Evolutionary conservation across 2,113 vertebrate species (phyloP).

Genomic region (Paracanthobrama guichenoti): DNA sequence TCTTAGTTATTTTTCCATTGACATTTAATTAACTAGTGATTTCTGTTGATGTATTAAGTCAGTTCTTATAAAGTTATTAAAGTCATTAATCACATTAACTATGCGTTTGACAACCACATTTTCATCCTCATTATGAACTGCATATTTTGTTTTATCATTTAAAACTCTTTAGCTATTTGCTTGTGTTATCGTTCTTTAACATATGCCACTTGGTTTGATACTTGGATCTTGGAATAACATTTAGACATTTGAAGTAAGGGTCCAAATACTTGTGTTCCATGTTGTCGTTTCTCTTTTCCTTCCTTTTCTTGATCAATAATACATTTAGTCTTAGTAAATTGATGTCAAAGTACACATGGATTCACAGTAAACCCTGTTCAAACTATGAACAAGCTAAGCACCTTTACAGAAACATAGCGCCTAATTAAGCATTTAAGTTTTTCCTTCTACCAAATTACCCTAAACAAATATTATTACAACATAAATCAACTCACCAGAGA

Average conservation of each 20-base stretch:
- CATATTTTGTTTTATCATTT: no score
- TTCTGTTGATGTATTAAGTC: background rate
- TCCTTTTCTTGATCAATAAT: background rate
- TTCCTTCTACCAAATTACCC: background rate
- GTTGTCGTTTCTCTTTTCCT: no score
- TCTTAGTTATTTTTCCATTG: background rate
- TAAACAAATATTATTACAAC: slow-evolving; percentile 2
- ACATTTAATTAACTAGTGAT: background rate
- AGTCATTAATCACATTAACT: background rate
- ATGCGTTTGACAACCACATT: background rate
- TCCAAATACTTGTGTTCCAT: background rate
- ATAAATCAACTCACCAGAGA: slow-evolving; percentile 4
- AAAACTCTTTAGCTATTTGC: background rate
- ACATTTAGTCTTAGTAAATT: background rate
- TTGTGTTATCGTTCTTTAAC: background rate
- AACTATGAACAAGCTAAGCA: background rate
- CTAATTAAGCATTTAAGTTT: background rate
- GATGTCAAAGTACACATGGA: background rate
- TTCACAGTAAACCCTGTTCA: background rate
- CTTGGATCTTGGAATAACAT: background rate
- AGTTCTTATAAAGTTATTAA: background rate
- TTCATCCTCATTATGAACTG: background rate
- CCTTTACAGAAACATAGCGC: background rate
- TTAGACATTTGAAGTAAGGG: background rate
- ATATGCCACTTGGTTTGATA: background rate